These are phyloP conservation scores for Clepsis dumicolana DNA, from an alignment of 2,888 invertebrate species.

Conservation along the genomic window DNA sequence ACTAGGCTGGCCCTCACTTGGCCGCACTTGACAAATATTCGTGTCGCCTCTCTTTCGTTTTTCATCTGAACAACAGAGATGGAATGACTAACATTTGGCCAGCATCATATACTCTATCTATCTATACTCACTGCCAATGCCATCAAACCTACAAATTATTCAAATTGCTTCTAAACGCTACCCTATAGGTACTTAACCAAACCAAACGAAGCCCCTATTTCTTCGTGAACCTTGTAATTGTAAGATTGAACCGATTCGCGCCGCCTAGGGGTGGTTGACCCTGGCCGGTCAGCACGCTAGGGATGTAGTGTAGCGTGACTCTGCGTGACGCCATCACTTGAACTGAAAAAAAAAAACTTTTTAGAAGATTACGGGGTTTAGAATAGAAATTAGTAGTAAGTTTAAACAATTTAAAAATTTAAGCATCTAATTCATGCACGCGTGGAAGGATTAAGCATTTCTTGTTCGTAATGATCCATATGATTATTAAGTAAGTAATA, in stretches of 20 bases:
- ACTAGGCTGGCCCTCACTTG: no score
- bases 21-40: no score
- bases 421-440: no score
- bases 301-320: not conserved
- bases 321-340: not conserved
- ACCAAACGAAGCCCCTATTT: not conserved
- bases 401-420: no score
- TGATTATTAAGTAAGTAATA: no score
- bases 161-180: not conserved
- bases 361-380: not conserved
- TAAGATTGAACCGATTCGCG: constrained; percentile 3
- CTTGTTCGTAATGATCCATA: no score
- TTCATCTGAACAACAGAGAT: no score
- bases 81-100: no score
- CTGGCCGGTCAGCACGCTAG: constrained; percentile 15
- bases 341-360: not conserved
- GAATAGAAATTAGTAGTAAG: no score
- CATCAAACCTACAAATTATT: not conserved
- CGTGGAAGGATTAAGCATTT: no score
- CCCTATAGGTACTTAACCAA: not conserved
- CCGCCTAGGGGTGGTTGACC: constrained; percentile 7
- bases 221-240: constrained; percentile 12
- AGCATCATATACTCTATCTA: no score
- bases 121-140: not conserved
- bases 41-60: no score